Evolutionary conservation across 2,888 invertebrate genomes (phyloP).

Genomic region (Melanargia galathea): DNA sequence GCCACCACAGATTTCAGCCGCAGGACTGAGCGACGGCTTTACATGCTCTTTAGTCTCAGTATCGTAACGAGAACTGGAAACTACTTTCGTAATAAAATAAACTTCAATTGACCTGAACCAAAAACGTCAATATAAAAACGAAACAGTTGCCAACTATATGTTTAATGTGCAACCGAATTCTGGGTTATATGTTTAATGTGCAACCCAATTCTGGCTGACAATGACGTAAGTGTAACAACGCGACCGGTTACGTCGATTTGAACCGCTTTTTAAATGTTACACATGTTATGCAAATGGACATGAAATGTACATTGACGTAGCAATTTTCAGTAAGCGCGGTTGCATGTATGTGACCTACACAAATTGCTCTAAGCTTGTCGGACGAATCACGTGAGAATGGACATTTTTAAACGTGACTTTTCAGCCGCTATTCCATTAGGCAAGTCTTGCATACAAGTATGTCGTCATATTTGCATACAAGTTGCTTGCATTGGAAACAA

Average conservation of each 20-base stretch:
- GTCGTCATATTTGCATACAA: no score
- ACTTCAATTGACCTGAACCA: neutral
- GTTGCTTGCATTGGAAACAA: no score
- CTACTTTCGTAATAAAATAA: slow-evolving; percentile 9
- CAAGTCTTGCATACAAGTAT: no score
- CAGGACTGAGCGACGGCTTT: no score
- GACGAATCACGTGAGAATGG: neutral
- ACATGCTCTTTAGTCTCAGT: neutral
- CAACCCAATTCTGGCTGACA: slow-evolving; percentile 30
- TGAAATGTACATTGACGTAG: slow-evolving; percentile 8
- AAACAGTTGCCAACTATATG: slow-evolving; percentile 22
- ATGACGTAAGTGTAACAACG: slow-evolving; percentile 43
- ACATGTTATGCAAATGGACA: slow-evolving; percentile 47
- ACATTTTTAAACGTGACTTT: slow-evolving; percentile 3
- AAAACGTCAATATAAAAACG: slow-evolving; percentile 16
- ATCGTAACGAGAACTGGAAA: neutral
- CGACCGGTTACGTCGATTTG: slow-evolving; percentile 54
- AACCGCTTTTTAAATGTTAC: slow-evolving; percentile 48
- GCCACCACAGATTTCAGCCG: no score
- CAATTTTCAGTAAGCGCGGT: slow-evolving; percentile 19
- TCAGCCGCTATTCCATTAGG: no score
- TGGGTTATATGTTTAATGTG: slow-evolving; percentile 30
- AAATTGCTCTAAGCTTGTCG: neutral
- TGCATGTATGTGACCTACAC: slow-evolving; percentile 4
- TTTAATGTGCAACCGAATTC: slow-evolving; percentile 31